A percentile compares a stretch with the other conserved stretches of the same genome.
phyloP scores from a whole-genome alignment of 2,888 invertebrate genomes.

The Maniola hyperantus region DNA sequence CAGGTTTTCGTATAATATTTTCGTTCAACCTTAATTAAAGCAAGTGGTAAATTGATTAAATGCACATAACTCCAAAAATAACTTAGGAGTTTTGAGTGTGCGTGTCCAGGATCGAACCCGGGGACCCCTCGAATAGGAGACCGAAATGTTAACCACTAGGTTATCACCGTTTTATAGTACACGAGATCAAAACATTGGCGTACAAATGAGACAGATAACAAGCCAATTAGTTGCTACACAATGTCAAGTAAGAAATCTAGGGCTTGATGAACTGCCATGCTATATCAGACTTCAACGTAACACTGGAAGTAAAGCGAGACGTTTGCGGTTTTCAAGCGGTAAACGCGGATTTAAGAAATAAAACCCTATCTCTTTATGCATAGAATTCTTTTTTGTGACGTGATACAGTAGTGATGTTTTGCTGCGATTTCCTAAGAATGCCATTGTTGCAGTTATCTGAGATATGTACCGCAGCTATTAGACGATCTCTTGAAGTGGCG shows the following conservation, averaged over 20 bases:
- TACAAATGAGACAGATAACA: slow-evolving; percentile 17
- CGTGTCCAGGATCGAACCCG: too few relatives aligned
- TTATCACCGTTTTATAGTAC: neutral
- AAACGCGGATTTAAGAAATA: neutral
- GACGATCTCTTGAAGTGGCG: slow-evolving; percentile 19
- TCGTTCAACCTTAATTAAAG: too few relatives aligned
- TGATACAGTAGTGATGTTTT: slow-evolving; percentile 3
- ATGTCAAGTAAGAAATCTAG: slow-evolving; percentile 21
- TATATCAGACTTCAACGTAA: slow-evolving; percentile 18
- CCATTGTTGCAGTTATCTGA: slow-evolving; percentile 35
- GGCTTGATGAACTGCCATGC: slow-evolving; percentile 20
- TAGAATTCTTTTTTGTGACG: neutral
- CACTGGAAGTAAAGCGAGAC: slow-evolving; percentile 21
- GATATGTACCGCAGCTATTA: slow-evolving; percentile 32
- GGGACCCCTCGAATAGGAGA: too few relatives aligned
- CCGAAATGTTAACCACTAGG: neutral
- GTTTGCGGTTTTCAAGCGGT: slow-evolving; percentile 9
- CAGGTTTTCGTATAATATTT: too few relatives aligned
- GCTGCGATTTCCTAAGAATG: slow-evolving; percentile 28
- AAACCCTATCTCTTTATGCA: neutral
- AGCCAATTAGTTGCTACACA: slow-evolving; percentile 22
- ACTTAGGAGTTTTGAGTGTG: too few relatives aligned
- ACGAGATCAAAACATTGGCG: neutral
- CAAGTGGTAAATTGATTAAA: too few relatives aligned
- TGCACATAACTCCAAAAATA: too few relatives aligned